Conservation (phyloP, 2,888 invertebrate species). For the Phrixothrix hirtus region DNA sequence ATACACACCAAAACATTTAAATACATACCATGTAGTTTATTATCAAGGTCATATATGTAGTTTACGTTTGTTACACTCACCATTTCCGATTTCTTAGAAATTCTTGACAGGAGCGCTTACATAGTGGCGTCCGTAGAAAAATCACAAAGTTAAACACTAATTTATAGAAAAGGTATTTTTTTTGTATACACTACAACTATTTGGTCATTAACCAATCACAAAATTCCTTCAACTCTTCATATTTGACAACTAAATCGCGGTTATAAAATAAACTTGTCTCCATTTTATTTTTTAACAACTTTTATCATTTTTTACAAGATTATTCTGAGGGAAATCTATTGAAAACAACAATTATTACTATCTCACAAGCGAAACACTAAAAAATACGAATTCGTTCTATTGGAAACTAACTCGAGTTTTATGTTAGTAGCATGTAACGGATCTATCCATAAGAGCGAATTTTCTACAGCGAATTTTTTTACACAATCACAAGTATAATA, state of each 20-base stretch:
- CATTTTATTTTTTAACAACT: conserved; percentile 6
- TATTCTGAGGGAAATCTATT: not conserved
- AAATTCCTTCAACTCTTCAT: too few relatives aligned
- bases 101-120: not conserved
- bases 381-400: conserved; percentile 30
- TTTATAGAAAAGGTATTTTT: not conserved
- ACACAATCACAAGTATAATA: too few relatives aligned
- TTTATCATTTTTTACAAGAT: not conserved
- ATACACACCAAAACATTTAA: conserved; percentile 19
- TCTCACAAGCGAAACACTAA: conserved; percentile 17
- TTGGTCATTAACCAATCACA: too few relatives aligned
- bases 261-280: conserved; percentile 1
- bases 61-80: conserved; percentile 14
- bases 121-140: too few relatives aligned
- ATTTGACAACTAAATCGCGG: too few relatives aligned
- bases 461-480: too few relatives aligned
- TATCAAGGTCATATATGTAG: conserved; percentile 18
- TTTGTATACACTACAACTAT: not conserved
- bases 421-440: conserved; percentile 44
- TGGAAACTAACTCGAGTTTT: conserved; percentile 40
- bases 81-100: conserved; percentile 8
- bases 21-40: conserved; percentile 21
- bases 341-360: conserved; percentile 8
- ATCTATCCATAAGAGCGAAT: conserved; percentile 44
- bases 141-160: not conserved